A percentile compares a stretch with the other conserved stretches of the same genome.
phyloP scores from a whole-genome alignment of 2,888 invertebrate genomes.

The Drepanosiphum platanoidis region DNA sequence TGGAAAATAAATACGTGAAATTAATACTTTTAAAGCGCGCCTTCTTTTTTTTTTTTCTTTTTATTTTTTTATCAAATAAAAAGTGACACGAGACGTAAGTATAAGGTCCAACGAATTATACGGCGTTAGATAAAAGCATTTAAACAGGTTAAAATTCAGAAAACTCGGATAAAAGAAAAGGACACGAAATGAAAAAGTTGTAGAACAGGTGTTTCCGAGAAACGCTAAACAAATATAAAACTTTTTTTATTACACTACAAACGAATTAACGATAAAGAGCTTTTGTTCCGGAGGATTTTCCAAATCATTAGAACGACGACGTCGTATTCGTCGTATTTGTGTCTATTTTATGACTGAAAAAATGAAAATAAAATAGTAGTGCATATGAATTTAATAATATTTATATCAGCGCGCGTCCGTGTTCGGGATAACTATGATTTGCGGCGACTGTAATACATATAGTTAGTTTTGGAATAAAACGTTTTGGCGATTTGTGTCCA shows the following conservation, averaged over 20 bases:
- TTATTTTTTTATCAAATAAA: neutral
- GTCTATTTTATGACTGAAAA: too few species aligned
- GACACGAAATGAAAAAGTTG: slow-evolving; percentile 33
- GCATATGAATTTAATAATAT: too few species aligned
- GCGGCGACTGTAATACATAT: too few species aligned
- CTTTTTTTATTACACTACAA: slow-evolving; percentile 38
- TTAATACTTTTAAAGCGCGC: slow-evolving; percentile 3
- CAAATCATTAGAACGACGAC: neutral
- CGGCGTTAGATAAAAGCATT: slow-evolving; percentile 26
- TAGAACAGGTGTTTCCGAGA: slow-evolving; percentile 39
- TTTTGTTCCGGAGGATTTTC: neutral
- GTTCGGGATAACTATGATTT: too few species aligned
- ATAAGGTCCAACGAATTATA: slow-evolving; percentile 5
- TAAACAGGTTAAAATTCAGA: slow-evolving; percentile 24
- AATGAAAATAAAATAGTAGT: too few species aligned
- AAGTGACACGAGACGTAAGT: slow-evolving; percentile 8
- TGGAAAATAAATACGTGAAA: slow-evolving; percentile 21
- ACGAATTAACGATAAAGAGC: slow-evolving; percentile 38
- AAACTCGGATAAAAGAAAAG: slow-evolving; percentile 19
- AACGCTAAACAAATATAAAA: slow-evolving; percentile 35
- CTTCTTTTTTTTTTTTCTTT: too few species aligned
- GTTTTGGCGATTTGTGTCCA: too few species aligned
- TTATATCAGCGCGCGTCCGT: too few species aligned
- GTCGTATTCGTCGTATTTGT: too few species aligned
- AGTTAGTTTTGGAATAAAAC: too few species aligned